phyloP scores from a whole-genome alignment of 2,888 invertebrate genomes.

The Drosophila ezoana region DNA sequence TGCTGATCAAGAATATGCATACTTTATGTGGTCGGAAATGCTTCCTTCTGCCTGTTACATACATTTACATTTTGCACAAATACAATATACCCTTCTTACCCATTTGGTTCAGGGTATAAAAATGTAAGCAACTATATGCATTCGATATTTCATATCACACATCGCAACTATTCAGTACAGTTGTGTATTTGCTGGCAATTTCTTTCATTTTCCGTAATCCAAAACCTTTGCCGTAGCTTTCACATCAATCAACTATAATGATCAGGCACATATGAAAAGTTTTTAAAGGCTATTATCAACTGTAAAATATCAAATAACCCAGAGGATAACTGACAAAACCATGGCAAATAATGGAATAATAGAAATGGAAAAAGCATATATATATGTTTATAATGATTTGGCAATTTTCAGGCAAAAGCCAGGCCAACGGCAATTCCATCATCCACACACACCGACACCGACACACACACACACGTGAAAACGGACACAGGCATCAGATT shows the following conservation, averaged over 20 bases:
- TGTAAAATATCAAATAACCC: conserved; percentile 82
- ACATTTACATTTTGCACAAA: no score
- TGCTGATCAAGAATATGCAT: no score
- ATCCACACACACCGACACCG: conserved; percentile 26
- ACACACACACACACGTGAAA: conserved; percentile 41
- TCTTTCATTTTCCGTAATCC: conserved; percentile 31
- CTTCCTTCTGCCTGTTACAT: no score
- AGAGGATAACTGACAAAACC: conserved; percentile 75
- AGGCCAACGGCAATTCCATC: conserved; percentile 36
- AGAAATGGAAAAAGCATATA: conserved; percentile 52
- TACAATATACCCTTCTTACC: no score
- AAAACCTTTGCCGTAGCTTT: conserved; percentile 34
- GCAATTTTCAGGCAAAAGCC: conserved; percentile 50
- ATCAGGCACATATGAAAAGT: conserved; percentile 69
- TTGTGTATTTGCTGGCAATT: conserved; percentile 21
- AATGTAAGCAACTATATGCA: no score
- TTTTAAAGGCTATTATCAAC: conserved; percentile 76
- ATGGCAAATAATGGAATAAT: conserved; percentile 61
- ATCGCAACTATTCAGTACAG: conserved; percentile 50
- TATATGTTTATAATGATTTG: conserved; percentile 75
- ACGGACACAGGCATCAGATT: conserved; percentile 82
- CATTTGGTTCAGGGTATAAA: no score
- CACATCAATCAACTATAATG: conserved; percentile 77
- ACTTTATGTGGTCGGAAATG: no score
- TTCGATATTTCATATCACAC: not conserved